These are phyloP conservation scores for Sphyrna mokarran DNA, from an alignment of 2,113 vertebrate genomes.

Conservation along the genomic window DNA sequence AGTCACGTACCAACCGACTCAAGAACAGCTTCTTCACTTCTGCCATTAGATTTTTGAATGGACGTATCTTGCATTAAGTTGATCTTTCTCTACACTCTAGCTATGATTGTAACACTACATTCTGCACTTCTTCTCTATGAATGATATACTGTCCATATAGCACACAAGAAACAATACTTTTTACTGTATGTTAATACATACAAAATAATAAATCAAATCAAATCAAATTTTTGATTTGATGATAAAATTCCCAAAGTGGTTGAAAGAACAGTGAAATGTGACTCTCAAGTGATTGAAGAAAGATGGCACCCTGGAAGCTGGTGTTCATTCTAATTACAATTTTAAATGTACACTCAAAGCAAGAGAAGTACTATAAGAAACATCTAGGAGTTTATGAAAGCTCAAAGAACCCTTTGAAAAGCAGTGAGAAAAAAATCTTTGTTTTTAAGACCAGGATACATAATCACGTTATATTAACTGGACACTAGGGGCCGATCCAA, in stretches of 20 bases:
- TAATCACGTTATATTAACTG: not conserved
- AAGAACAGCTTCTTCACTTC: too few species aligned
- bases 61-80: too few species aligned
- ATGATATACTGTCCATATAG: too few species aligned
- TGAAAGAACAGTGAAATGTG: not conserved
- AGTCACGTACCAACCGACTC: too few species aligned
- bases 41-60: too few species aligned
- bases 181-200: too few species aligned
- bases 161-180: too few species aligned
- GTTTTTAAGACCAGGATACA: not conserved
- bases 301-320: not conserved
- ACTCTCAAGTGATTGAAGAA: not conserved
- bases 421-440: not conserved
- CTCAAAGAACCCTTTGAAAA: not conserved
- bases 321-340: not conserved
- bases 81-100: too few species aligned
- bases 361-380: not conserved
- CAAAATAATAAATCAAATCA: too few species aligned
- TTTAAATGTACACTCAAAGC: not conserved
- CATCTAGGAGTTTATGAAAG: not conserved
- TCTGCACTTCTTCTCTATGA: too few species aligned
- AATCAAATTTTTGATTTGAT: not conserved
- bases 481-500: too few species aligned
- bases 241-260: not conserved
- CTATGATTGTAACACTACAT: too few species aligned